phyloP scores from a whole-genome alignment of 2,113 vertebrate genomes.

The Siphamia tubifer region DNA sequence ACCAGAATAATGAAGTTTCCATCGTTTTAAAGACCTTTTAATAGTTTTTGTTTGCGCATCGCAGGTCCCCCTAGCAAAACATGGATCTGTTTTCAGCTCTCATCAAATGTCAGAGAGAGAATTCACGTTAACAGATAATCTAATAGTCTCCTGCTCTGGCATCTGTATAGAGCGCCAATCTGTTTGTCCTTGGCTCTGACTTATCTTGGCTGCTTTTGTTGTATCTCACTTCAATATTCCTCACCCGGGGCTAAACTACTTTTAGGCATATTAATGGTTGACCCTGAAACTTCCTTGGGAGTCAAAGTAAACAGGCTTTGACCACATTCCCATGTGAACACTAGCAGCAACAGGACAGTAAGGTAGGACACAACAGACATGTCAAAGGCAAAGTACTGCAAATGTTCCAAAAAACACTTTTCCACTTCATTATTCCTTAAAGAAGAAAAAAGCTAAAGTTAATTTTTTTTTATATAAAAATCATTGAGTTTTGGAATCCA shows the following conservation, averaged over 20 bases:
- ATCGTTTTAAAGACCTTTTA: slow-evolving; percentile 43
- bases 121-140: slow-evolving; percentile 64
- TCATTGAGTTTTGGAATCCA: too few species aligned
- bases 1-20: slow-evolving; percentile 52
- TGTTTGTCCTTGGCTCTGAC: slow-evolving; percentile 70
- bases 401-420: background rate
- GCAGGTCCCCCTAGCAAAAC: slow-evolving; percentile 51
- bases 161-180: slow-evolving; percentile 47
- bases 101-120: slow-evolving; percentile 49
- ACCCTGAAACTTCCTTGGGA: slow-evolving; percentile 61
- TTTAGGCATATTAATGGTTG: slow-evolving; percentile 66
- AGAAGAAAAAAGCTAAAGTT: background rate
- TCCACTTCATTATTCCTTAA: too few species aligned
- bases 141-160: slow-evolving; percentile 50
- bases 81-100: slow-evolving; percentile 54
- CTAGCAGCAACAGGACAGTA: background rate
- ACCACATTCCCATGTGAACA: slow-evolving; percentile 1
- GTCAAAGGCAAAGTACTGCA: background rate
- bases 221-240: slow-evolving; percentile 61
- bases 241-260: slow-evolving; percentile 54
- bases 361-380: background rate
- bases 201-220: slow-evolving; percentile 54
- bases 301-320: slow-evolving; percentile 45
- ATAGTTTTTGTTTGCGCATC: slow-evolving; percentile 14
- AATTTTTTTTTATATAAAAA: too few species aligned